Percentiles rank a stretch among this genome's conserved stretches.
Evolutionary conservation across 2,113 vertebrate genomes (phyloP).

Genomic region (Oncorhynchus clarkii): DNA sequence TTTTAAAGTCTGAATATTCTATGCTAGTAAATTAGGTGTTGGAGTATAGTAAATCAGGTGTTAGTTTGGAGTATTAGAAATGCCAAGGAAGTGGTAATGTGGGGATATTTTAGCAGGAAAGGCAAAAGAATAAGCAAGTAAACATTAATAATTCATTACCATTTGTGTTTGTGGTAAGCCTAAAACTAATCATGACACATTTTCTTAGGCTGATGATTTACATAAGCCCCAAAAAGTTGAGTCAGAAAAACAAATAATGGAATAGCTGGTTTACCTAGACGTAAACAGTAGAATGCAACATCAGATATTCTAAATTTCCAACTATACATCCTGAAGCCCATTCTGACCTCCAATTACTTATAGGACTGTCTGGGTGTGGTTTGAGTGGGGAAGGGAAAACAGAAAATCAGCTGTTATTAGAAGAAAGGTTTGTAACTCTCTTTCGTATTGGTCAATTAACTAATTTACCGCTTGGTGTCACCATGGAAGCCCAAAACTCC

Average conservation of each 20-base stretch:
- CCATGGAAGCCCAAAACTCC: no score
- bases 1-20: constrained; percentile 57
- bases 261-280: neutral
- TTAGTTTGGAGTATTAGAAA: constrained; percentile 65
- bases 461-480: no score
- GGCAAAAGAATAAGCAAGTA: constrained; percentile 6
- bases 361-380: no score
- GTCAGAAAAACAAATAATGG: no score
- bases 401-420: no score
- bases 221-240: neutral
- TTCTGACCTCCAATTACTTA: neutral
- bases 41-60: constrained; percentile 63
- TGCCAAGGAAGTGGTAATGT: constrained; percentile 59
- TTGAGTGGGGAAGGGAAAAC: no score
- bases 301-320: neutral
- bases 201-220: constrained; percentile 6
- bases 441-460: no score
- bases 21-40: constrained; percentile 69
- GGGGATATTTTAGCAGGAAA: constrained; percentile 56
- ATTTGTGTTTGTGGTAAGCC: neutral
- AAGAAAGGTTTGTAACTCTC: no score
- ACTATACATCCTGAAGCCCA: neutral
- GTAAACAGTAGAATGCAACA: neutral
- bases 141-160: neutral
- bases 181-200: constrained; percentile 10